These are phyloP conservation scores for Tipula confusa DNA, from an alignment of 2,888 invertebrate genomes.

Conservation along the genomic window DNA sequence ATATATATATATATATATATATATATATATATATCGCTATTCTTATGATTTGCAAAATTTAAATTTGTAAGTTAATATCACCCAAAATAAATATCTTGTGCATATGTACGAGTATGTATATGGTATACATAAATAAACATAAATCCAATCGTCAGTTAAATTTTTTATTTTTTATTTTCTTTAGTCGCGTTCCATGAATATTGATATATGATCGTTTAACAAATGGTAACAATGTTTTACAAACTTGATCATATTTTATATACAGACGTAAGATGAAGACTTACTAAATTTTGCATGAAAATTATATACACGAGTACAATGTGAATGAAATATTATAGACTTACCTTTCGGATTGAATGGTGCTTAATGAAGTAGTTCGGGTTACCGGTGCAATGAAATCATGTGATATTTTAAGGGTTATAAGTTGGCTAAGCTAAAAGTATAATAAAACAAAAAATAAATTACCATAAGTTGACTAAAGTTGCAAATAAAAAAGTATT, in stretches of 20 bases:
- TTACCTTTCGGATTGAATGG: neutral
- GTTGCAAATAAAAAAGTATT: no score
- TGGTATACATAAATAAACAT: conserved; percentile 13
- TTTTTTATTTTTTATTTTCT: neutral
- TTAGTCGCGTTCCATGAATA: conserved; percentile 25
- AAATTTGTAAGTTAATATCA: conserved; percentile 12
- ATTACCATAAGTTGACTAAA: no score
- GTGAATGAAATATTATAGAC: neutral
- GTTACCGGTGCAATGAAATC: neutral
- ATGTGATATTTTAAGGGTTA: neutral
- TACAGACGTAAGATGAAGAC: neutral
- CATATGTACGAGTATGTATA: neutral
- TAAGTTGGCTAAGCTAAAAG: neutral
- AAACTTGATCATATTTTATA: neutral
- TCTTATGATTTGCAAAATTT: conserved; percentile 16
- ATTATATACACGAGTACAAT: no score
- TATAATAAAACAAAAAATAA: neutral
- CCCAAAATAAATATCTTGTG: conserved; percentile 17
- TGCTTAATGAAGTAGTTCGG: neutral
- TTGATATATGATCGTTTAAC: neutral
- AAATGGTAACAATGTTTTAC: conserved; percentile 12
- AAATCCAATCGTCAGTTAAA: neutral
- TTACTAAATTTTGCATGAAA: no score
- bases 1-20: no score
- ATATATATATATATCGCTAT: no score